Evolutionary conservation across 2,113 vertebrate genomes (phyloP).

Genomic region (Illadopsis cleaveri): DNA sequence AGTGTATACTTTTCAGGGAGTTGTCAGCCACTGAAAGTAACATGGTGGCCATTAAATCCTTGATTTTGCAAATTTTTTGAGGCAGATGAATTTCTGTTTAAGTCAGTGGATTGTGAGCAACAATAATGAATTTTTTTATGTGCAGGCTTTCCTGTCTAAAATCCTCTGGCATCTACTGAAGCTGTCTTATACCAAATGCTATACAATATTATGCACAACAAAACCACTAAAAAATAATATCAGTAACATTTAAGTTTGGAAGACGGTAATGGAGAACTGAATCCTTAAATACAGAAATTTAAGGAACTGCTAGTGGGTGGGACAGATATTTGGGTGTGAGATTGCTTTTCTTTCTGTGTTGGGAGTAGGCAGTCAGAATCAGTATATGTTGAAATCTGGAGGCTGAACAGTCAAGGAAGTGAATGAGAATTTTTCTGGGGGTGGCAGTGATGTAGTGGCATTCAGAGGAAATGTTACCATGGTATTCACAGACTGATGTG

Average conservation of each 20-base stretch:
- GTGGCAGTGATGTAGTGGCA: slow-evolving; percentile 12
- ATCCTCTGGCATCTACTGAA: not conserved
- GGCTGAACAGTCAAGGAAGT: slow-evolving; percentile 31
- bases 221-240: not conserved
- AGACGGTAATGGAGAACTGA: not conserved
- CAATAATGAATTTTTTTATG: not conserved
- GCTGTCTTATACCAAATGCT: not conserved
- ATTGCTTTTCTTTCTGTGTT: not conserved
- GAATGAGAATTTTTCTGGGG: slow-evolving; percentile 57
- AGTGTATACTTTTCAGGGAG: not conserved
- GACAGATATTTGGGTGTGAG: slow-evolving; percentile 16
- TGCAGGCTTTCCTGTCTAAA: not conserved
- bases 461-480: slow-evolving; percentile 35
- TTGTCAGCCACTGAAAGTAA: not conserved
- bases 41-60: not conserved
- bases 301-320: not conserved
- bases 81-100: not conserved
- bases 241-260: not conserved
- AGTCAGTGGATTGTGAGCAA: not conserved
- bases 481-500: slow-evolving; percentile 7
- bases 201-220: not conserved
- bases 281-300: not conserved
- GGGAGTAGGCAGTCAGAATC: slow-evolving; percentile 5
- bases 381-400: slow-evolving; percentile 12
- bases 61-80: not conserved